phyloP scores from a whole-genome alignment of 2,797 vertebrate genomes.

The Gymnoscopelus braueri region DNA sequence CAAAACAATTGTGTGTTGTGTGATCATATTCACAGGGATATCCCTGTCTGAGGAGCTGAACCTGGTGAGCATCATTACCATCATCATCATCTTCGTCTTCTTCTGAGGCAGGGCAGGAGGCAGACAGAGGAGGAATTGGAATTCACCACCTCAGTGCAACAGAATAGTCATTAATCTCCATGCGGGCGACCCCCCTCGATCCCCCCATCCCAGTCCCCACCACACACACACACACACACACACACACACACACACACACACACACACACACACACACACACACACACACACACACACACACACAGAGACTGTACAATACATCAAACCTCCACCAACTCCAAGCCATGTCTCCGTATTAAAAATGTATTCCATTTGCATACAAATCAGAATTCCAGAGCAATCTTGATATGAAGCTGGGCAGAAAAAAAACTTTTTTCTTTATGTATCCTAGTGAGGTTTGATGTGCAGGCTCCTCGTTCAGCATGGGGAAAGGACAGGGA shows the following conservation, averaged over 20 bases:
- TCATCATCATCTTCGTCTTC: slow-evolving; percentile 27
- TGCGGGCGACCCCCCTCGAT: slow-evolving; percentile 8
- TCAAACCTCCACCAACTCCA: no score
- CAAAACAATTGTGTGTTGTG: slow-evolving; percentile 30
- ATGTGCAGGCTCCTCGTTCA: slow-evolving; percentile 28
- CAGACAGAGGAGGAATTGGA: slow-evolving; percentile 53
- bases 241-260: no score
- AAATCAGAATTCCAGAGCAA: slow-evolving; percentile 62
- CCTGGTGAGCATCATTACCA: slow-evolving; percentile 4
- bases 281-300: no score
- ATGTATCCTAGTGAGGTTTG: slow-evolving; percentile 28
- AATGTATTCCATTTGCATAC: slow-evolving; percentile 70
- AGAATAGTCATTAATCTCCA: slow-evolving; percentile 69
- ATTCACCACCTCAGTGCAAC: slow-evolving; percentile 54
- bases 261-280: no score
- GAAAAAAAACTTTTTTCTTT: slow-evolving; percentile 36
- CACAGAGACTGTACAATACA: no score
- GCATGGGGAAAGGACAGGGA: slow-evolving; percentile 14
- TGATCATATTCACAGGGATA: slow-evolving; percentile 51
- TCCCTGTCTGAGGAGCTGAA: slow-evolving; percentile 49
- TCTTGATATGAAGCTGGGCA: slow-evolving; percentile 43
- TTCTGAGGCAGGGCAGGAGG: slow-evolving; percentile 55
- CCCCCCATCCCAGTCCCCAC: slow-evolving; percentile 16
- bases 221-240: not conserved
- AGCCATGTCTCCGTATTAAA: slow-evolving; percentile 55